Percentiles rank a stretch among this genome's conserved stretches.
Conservation (phyloP, 2,888 invertebrate species). For the Amiota communis region DNA sequence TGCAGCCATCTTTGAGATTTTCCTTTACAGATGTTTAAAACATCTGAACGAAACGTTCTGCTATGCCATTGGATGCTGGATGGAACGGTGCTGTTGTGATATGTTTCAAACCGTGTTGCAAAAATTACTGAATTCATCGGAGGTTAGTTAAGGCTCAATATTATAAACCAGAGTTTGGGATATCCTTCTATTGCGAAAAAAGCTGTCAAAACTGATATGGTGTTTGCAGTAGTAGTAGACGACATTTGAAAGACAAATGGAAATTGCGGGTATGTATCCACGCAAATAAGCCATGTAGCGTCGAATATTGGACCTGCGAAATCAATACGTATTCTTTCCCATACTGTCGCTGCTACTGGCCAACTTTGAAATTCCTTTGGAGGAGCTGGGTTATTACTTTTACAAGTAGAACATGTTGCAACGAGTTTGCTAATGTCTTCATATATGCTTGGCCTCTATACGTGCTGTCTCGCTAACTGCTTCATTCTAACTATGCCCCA, state of each 20-base stretch:
- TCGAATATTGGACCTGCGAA: too few species aligned
- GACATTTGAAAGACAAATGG: slow-evolving; percentile 25
- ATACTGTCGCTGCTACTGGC: too few species aligned
- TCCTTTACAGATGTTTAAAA: neutral
- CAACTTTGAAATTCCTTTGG: too few species aligned
- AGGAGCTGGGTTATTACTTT: neutral
- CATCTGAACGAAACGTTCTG: neutral
- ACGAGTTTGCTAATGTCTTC: neutral
- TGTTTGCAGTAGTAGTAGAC: slow-evolving; percentile 21
- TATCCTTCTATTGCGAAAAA: slow-evolving; percentile 21
- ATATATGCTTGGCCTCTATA: neutral
- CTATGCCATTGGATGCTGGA: slow-evolving; percentile 4
- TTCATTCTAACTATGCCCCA: neutral
- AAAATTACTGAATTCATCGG: neutral
- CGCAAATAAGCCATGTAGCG: slow-evolving; percentile 30
- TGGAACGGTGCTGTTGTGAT: slow-evolving; percentile 8
- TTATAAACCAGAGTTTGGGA: neutral
- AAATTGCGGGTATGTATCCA: too few species aligned
- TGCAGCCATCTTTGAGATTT: neutral
- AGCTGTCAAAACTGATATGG: slow-evolving; percentile 16
- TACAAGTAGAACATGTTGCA: neutral
- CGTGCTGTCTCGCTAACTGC: too few species aligned
- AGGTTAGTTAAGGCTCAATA: neutral
- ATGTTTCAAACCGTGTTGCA: neutral
- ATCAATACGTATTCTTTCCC: slow-evolving; percentile 11